A percentile compares a stretch with the other conserved stretches of the same genome.
Evolutionary conservation across 30 jellyfish, hydroid and myxozoan species (phyloP).

Genomic region (Cassiopea andromeda): DNA sequence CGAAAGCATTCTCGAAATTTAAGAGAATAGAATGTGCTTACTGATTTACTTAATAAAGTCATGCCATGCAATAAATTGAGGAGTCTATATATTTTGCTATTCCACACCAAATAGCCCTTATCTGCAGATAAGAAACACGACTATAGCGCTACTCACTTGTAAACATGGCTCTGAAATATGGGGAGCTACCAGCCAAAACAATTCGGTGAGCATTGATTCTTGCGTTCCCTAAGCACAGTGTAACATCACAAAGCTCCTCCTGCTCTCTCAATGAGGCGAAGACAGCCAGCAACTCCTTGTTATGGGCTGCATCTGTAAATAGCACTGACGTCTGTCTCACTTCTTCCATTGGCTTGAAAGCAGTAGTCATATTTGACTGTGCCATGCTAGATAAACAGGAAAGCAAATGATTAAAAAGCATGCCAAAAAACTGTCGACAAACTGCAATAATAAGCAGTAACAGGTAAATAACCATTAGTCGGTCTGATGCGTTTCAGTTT

Average conservation of each 20-base stretch:
- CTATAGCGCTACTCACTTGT: constrained; percentile 70
- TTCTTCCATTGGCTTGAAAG: constrained; percentile 67
- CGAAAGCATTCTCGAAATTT: too few relatives aligned
- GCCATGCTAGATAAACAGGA: constrained; percentile 57
- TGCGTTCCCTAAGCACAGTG: constrained; percentile 69
- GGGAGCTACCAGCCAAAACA: constrained; percentile 93
- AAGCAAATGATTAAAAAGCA: neutral
- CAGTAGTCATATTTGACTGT: constrained; percentile 55
- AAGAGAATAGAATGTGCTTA: too few relatives aligned
- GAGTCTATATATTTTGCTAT: too few relatives aligned
- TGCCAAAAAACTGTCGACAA: too few relatives aligned
- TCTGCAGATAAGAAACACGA: too few relatives aligned
- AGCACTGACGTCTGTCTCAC: constrained; percentile 51
- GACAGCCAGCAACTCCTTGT: constrained; percentile 78
- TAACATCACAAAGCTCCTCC: constrained; percentile 92
- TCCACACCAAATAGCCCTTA: too few relatives aligned
- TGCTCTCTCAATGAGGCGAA: constrained; percentile 81
- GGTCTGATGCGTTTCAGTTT: too few relatives aligned
- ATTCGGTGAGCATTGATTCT: constrained; percentile 76
- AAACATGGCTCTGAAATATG: constrained; percentile 97
- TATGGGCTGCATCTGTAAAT: constrained; percentile 86
- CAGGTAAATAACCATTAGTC: too few relatives aligned
- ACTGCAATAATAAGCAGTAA: too few relatives aligned
- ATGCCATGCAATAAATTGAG: too few relatives aligned
- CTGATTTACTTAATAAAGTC: too few relatives aligned